Evolutionary conservation across 1,140 invertebrate species (phyloP), one percentile per base, ranked within the genome.

Genomic region (Theocolax elegans): DNA sequence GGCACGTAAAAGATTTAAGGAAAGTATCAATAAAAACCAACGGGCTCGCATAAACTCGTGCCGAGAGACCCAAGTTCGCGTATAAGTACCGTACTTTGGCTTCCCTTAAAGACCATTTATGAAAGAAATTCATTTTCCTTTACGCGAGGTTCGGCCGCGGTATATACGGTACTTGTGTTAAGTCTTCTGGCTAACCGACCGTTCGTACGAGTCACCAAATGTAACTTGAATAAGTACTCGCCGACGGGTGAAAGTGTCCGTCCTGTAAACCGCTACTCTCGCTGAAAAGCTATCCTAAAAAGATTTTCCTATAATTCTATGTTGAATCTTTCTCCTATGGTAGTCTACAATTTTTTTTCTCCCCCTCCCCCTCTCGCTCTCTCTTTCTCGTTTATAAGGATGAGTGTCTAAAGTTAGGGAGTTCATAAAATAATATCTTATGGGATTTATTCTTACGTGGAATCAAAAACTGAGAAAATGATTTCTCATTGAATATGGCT

Each of bases 91-190:
- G 17, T 19, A 56, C 7, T 38, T 56, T 3, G 9, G 3, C 31
- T 9, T 27, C 23, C 21, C 13, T 51, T 27, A 29, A 51, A 17
- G 13, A 42, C 8, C 62, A 65, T 65, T 65, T 65, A 53, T 53
- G 48, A 65, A 53, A 65, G 48, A 65, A 65, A 65, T 53, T 65
- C 62, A 53, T 65, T 56, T 23, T 56, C n/a, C 6, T 54, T 54
- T 58, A 17, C 10, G 6, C 35, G n/a, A 54, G 31, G n/a, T n/a
- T n/a, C n/a, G n/a, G n/a, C n/a, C 15, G 9, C 23, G 15, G 12
- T 27, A 54, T 15, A 17, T 1, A 3, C 1, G 29, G 15, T 7
- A 13, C 7, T 54, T 46, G 9, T 10, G 7, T 15, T n/a, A 31
- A 54, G 1, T 31, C 51, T 17, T 35, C 10, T 35, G 31, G 27